A percentile compares a stretch with the other conserved stretches of the same genome.
These are phyloP conservation scores for Acestrorhynchus altus DNA, from an alignment of 2,797 vertebrate species.

Conservation along the genomic window DNA sequence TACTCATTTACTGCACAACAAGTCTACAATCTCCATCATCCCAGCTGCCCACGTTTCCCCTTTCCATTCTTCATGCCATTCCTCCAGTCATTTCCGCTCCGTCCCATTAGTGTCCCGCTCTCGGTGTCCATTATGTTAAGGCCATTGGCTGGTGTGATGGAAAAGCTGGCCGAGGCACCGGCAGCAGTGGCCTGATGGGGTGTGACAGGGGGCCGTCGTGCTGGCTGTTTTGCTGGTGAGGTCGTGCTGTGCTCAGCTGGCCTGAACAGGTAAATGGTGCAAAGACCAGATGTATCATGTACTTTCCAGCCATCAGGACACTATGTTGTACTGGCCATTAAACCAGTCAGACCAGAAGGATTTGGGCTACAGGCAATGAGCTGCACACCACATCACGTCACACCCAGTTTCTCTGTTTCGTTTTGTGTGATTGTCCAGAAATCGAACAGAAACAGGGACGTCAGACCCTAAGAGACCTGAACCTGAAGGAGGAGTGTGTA, in stretches of 20 bases:
- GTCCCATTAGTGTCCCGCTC: slow-evolving; percentile 17
- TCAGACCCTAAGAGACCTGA: neutral
- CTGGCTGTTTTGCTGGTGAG: neutral
- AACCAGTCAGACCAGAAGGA: neutral
- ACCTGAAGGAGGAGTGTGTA: neutral
- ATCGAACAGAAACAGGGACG: too few species aligned
- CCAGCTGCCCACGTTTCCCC: neutral
- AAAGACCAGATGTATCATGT: slow-evolving; percentile 6
- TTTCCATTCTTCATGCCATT: slow-evolving; percentile 4
- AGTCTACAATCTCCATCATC: neutral
- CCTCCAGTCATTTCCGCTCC: neutral
- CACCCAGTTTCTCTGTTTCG: neutral
- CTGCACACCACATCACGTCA: neutral
- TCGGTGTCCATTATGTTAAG: slow-evolving; percentile 33
- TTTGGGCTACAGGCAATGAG: neutral
- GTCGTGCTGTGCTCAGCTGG: slow-evolving; percentile 15
- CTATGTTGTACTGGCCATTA: neutral
- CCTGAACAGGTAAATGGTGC: slow-evolving; percentile 8
- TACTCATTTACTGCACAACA: slow-evolving; percentile 14
- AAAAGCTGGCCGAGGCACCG: slow-evolving; percentile 13
- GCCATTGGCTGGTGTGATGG: slow-evolving; percentile 16
- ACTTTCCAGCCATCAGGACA: slow-evolving; percentile 26
- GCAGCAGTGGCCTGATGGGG: neutral
- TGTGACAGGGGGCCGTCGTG: slow-evolving; percentile 1
- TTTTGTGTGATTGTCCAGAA: neutral